Evolutionary conservation across 2,888 invertebrate genomes (phyloP).

Genomic region (Euclidia mi): DNA sequence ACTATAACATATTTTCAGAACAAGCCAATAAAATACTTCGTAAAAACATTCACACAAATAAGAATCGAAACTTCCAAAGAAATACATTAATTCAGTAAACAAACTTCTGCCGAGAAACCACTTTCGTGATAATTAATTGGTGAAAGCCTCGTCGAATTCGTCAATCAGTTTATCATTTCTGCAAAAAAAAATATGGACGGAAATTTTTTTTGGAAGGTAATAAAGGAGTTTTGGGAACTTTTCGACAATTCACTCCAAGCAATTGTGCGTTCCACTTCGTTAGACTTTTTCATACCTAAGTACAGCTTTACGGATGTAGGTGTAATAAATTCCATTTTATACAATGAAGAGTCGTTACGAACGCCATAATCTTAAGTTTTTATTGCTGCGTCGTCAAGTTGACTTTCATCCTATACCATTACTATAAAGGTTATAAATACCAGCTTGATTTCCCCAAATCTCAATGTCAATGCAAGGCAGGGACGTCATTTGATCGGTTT

Average conservation of each 20-base stretch:
- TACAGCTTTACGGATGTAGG: slow-evolving; percentile 15
- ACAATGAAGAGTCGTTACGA: neutral
- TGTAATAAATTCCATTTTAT: neutral
- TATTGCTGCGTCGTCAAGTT: neutral
- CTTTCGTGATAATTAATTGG: slow-evolving; percentile 24
- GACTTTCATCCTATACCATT: too few species aligned
- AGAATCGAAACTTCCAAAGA: too few species aligned
- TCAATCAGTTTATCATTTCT: slow-evolving; percentile 45
- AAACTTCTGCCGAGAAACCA: slow-evolving; percentile 1
- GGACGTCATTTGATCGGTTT: too few species aligned
- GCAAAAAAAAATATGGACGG: slow-evolving; percentile 30
- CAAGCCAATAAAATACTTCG: too few species aligned
- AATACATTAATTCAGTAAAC: too few species aligned
- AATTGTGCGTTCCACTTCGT: slow-evolving; percentile 32
- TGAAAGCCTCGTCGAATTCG: slow-evolving; percentile 14
- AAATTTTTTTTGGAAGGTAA: slow-evolving; percentile 31
- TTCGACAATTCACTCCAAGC: slow-evolving; percentile 34
- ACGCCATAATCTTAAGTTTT: neutral
- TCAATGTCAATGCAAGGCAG: too few species aligned
- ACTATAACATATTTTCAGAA: too few species aligned
- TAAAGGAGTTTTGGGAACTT: slow-evolving; percentile 42
- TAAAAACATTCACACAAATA: too few species aligned
- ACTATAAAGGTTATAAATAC: too few species aligned
- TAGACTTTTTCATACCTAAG: slow-evolving; percentile 23
- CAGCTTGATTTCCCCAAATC: too few species aligned